Percentiles rank a stretch among this genome's conserved stretches.
phyloP scores from a whole-genome alignment of 1,140 invertebrate genomes.

The Augochlora pura region DNA sequence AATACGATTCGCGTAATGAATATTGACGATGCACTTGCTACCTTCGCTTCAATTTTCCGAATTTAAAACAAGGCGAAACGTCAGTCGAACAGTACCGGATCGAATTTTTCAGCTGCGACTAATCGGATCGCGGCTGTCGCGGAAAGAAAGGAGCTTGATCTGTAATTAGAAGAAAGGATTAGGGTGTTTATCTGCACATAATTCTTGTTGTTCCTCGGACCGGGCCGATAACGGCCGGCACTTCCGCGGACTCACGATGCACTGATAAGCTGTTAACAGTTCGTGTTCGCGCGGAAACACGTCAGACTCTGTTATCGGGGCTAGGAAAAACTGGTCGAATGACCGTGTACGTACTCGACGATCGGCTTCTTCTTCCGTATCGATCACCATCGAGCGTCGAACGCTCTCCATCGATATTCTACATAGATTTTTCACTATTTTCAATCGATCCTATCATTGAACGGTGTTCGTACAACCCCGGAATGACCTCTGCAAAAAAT shows the following conservation, averaged over 20 bases:
- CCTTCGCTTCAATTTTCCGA: too few relatives aligned
- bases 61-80: too few relatives aligned
- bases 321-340: neutral
- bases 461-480: too few relatives aligned
- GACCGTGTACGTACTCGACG: neutral
- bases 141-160: neutral
- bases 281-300: neutral
- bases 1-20: too few relatives aligned
- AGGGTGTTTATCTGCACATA: neutral
- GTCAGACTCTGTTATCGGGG: neutral
- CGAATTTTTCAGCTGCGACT: neutral
- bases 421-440: too few relatives aligned
- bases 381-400: too few relatives aligned
- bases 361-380: neutral
- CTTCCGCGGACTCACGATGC: neutral
- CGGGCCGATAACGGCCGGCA: neutral
- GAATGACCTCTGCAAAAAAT: too few relatives aligned
- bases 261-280: neutral
- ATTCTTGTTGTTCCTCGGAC: neutral
- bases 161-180: neutral
- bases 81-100: too few relatives aligned
- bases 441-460: too few relatives aligned
- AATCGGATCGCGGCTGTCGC: neutral
- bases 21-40: too few relatives aligned
- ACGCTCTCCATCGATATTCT: too few relatives aligned